Evolutionary conservation across 2,797 vertebrate species (phyloP).

Genomic region (Fistularia commersonii): DNA sequence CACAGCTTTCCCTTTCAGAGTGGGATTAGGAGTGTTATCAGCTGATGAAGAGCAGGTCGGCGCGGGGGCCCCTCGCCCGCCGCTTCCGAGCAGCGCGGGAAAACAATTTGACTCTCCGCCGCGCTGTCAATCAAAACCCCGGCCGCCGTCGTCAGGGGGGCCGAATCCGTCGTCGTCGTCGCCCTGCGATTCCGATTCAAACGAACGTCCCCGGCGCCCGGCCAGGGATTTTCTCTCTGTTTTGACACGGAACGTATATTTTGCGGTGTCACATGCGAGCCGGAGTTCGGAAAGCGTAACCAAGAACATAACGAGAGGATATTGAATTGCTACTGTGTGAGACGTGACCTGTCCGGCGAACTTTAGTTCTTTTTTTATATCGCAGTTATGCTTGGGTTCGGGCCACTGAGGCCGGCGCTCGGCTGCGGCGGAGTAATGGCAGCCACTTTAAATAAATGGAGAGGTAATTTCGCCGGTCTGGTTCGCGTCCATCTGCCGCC

Average conservation of each 20-base stretch:
- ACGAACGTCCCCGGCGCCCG: slow-evolving; percentile 45
- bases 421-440: slow-evolving; percentile 55
- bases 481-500: slow-evolving; percentile 69
- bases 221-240: slow-evolving; percentile 36
- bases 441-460: slow-evolving; percentile 70
- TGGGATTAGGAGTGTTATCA: slow-evolving; percentile 18
- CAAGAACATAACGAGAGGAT: slow-evolving; percentile 68
- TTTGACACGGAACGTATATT: slow-evolving; percentile 63
- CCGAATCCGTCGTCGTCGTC: no score
- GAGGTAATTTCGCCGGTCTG: slow-evolving; percentile 56
- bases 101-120: no score
- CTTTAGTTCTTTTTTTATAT: slow-evolving; percentile 67
- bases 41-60: neutral
- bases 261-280: slow-evolving; percentile 68
- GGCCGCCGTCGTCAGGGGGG: no score
- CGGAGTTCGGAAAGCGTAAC: slow-evolving; percentile 68
- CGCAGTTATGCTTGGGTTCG: slow-evolving; percentile 63
- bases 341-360: slow-evolving; percentile 75
- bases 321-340: slow-evolving; percentile 70
- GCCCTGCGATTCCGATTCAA: no score
- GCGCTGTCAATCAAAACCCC: no score
- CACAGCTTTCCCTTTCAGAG: slow-evolving; percentile 25
- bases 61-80: no score
- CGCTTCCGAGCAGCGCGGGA: no score
- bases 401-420: slow-evolving; percentile 58